These are phyloP conservation scores for Rhodophaea formosa DNA, from an alignment of 2,888 invertebrate species.

Conservation along the genomic window DNA sequence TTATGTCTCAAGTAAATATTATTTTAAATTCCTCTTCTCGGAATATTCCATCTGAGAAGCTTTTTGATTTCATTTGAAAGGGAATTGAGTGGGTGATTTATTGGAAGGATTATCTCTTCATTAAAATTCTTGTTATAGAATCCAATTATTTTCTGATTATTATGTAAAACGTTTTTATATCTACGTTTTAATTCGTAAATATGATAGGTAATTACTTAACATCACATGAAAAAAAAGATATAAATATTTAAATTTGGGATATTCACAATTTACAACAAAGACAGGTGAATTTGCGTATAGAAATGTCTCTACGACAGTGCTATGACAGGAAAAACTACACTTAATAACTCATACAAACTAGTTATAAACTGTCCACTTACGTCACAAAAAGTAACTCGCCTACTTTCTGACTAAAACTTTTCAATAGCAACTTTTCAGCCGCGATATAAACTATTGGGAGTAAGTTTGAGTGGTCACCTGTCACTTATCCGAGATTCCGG, in stretches of 20 bases:
- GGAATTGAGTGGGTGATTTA: background rate
- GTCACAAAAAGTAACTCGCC: slow-evolving; percentile 48
- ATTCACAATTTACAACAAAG: background rate
- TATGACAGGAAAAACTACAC: slow-evolving; percentile 16
- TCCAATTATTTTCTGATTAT: too few relatives aligned
- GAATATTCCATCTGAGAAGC: slow-evolving; percentile 14
- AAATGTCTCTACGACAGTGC: slow-evolving; percentile 19
- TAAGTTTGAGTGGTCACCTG: slow-evolving; percentile 57
- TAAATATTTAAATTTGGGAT: background rate
- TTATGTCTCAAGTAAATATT: slow-evolving; percentile 38
- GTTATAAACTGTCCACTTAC: slow-evolving; percentile 27
- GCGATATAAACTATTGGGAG: slow-evolving; percentile 56
- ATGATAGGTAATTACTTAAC: background rate
- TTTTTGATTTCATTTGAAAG: background rate
- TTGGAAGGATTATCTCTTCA: too few relatives aligned
- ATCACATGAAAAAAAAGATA: background rate
- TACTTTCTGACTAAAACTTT: slow-evolving; percentile 70
- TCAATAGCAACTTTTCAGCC: slow-evolving; percentile 65
- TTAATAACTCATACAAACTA: background rate
- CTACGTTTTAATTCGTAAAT: too few relatives aligned
- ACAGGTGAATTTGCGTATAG: background rate
- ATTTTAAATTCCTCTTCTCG: slow-evolving; percentile 41
- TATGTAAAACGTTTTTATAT: too few relatives aligned
- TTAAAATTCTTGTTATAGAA: too few relatives aligned
- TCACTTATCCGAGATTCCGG: slow-evolving; percentile 50